Evolutionary conservation across 2,888 invertebrate genomes (phyloP).

Genomic region (Hymenopus coronatus): DNA sequence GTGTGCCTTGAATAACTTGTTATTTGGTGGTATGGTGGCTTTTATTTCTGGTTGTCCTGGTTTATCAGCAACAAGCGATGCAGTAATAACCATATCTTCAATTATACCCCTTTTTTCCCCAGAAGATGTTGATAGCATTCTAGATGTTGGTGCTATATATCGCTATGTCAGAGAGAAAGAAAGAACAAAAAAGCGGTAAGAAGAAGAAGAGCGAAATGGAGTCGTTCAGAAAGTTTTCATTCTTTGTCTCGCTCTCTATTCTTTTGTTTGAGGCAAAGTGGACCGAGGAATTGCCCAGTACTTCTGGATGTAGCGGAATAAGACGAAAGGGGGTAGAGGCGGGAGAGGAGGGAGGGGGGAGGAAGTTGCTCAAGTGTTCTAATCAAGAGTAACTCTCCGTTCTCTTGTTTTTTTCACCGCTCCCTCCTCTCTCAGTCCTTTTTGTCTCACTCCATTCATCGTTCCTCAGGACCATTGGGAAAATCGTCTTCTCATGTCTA

Average conservation of each 20-base stretch:
- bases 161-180: background rate
- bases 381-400: slow-evolving; percentile 20
- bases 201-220: background rate
- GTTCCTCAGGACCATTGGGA: background rate
- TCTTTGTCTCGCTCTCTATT: background rate
- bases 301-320: background rate
- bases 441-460: background rate
- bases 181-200: background rate
- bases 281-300: slow-evolving; percentile 23
- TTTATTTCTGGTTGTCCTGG: background rate
- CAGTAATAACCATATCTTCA: background rate
- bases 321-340: background rate
- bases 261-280: slow-evolving; percentile 24
- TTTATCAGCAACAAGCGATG: background rate
- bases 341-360: too few species aligned
- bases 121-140: background rate
- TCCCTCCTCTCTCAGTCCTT: background rate
- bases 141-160: background rate
- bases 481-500: background rate
- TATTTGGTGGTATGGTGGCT: background rate
- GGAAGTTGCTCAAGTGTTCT: slow-evolving; percentile 22
- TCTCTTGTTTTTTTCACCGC: background rate
- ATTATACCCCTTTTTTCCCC: background rate
- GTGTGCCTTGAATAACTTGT: too few species aligned
- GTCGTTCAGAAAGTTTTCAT: slow-evolving; percentile 12